phyloP scores from a whole-genome alignment of 1,140 invertebrate species.

The Drosophila obscura region DNA sequence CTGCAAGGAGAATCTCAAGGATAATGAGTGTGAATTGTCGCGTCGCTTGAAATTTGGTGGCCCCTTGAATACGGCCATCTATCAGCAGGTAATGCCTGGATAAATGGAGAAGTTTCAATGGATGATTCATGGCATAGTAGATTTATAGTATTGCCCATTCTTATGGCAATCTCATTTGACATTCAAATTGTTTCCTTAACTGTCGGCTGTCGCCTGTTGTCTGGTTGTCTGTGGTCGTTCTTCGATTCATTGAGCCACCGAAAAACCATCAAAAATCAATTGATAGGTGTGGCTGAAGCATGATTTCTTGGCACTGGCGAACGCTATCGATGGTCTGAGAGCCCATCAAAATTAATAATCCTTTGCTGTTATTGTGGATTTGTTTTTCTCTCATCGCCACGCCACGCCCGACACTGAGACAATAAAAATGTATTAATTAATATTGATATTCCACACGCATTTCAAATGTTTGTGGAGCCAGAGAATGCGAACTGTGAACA shows the following conservation, averaged over 20 bases:
- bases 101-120: neutral
- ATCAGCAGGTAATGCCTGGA: slow-evolving; percentile 84
- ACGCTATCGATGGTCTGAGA: slow-evolving; percentile 18
- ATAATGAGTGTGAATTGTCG: slow-evolving; percentile 84
- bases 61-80: slow-evolving; percentile 84
- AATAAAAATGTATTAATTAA: slow-evolving; percentile 70
- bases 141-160: neutral
- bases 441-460: slow-evolving; percentile 70
- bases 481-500: slow-evolving; percentile 43
- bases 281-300: slow-evolving; percentile 42
- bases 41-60: slow-evolving; percentile 85
- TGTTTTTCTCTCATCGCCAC: slow-evolving; percentile 12
- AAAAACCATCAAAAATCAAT: slow-evolving; percentile 39
- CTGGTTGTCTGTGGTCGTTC: neutral
- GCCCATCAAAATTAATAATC: slow-evolving; percentile 66
- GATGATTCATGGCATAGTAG: neutral
- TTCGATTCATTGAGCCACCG: slow-evolving; percentile 3
- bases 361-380: slow-evolving; percentile 28
- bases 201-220: no score
- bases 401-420: slow-evolving; percentile 29
- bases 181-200: slow-evolving; percentile 9
- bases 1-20: slow-evolving; percentile 84
- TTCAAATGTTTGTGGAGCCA: slow-evolving; percentile 17
- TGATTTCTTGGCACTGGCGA: slow-evolving; percentile 25
- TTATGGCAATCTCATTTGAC: neutral